Percentiles rank a stretch among this genome's conserved stretches.
Conservation (phyloP, 1,140 invertebrate species). For the Drosophila suzukii region DNA sequence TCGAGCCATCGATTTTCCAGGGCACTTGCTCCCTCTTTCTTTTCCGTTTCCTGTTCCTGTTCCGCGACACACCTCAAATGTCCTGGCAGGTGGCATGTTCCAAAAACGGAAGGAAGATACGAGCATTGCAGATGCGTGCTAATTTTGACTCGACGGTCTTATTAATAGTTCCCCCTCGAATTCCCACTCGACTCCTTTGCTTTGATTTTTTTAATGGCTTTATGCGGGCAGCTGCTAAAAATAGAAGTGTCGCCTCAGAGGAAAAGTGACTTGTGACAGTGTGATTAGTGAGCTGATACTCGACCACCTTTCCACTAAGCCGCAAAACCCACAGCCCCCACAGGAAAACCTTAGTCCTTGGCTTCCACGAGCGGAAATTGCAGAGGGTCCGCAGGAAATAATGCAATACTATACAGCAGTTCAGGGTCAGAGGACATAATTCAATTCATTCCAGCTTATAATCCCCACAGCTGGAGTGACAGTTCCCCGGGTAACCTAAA, state of each 20-base stretch:
- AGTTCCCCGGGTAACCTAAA: constrained; percentile 9
- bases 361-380: constrained; percentile 10
- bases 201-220: constrained; percentile 24
- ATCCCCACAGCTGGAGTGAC: constrained; percentile 19
- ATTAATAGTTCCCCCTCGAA: constrained; percentile 23
- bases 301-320: background rate
- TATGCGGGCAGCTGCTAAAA: constrained; percentile 4
- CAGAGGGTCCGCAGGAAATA: constrained; percentile 1
- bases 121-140: constrained; percentile 28
- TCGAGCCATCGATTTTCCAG: constrained; percentile 37
- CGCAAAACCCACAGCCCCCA: background rate
- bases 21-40: background rate
- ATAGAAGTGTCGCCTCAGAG: constrained; percentile 17
- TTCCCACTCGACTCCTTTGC: background rate
- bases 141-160: constrained; percentile 29
- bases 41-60: background rate
- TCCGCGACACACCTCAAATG: constrained; percentile 30
- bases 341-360: constrained; percentile 14
- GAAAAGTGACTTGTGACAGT: constrained; percentile 6
- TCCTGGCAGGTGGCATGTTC: constrained; percentile 34
- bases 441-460: constrained; percentile 10
- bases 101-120: constrained; percentile 8
- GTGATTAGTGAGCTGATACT: constrained; percentile 6
- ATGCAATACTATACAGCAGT: constrained; percentile 14
- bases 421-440: background rate